A percentile compares a stretch with the other conserved stretches of the same genome.
phyloP scores from a whole-genome alignment of 2,888 invertebrate genomes.

The Piscicola geometra region DNA sequence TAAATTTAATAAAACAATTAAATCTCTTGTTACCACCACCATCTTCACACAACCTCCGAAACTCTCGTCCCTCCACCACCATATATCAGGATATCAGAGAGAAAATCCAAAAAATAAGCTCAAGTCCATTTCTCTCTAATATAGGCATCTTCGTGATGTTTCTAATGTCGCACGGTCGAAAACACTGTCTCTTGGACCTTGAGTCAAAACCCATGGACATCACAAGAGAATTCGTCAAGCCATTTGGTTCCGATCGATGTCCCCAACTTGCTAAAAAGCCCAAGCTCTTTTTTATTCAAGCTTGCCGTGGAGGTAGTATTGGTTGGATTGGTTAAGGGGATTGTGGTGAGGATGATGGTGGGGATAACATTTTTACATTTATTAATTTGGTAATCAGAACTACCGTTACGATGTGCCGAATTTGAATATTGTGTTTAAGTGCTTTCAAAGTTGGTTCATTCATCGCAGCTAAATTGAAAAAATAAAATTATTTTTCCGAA shows the following conservation, averaged over 20 bases:
- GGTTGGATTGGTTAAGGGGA: background rate
- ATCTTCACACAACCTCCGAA: background rate
- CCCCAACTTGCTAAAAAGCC: background rate
- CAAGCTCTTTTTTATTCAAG: slow-evolving; percentile 8
- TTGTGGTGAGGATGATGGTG: background rate
- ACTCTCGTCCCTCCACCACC: background rate
- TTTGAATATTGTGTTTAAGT: too few relatives aligned
- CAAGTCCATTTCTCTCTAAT: background rate
- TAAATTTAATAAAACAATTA: too few relatives aligned
- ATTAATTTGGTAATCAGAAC: too few relatives aligned
- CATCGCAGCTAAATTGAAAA: too few relatives aligned
- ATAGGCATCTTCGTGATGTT: background rate
- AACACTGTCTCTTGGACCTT: background rate
- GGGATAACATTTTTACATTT: too few relatives aligned
- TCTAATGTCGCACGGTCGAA: background rate
- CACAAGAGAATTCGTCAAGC: background rate
- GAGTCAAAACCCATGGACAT: background rate
- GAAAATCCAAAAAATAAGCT: background rate
- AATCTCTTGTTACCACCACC: slow-evolving; percentile 8
- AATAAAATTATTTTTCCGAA: too few relatives aligned
- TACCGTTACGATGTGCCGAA: too few relatives aligned
- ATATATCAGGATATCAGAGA: background rate
- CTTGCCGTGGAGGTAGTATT: background rate
- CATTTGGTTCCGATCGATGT: background rate
- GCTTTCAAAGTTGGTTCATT: too few relatives aligned